Base-by-base conservation (phyloP, 37 sponge, comb jelly and placozoan species). In the Theonella swinhoei region DNA sequence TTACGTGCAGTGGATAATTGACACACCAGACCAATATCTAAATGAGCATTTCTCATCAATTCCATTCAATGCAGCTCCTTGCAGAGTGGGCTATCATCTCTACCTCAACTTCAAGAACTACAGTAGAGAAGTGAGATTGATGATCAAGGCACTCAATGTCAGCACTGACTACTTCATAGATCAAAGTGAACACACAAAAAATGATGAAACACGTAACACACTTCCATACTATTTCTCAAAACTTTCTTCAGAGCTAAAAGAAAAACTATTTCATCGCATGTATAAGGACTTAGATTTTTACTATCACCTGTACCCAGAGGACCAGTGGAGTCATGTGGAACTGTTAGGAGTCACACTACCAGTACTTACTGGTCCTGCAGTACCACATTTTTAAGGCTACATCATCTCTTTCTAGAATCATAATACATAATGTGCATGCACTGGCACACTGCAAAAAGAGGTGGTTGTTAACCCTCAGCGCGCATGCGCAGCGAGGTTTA, bases 41-140 rank as follows among this genome's bases (percentile, higher is more conserved):
- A 87, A 87, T 64, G 87, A 87, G 29, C 87, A 87, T 58, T 87
- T 80, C 64, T 59, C 73, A 2, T 62, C 87, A 28, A 79, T 79
- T 39, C 30, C 70, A 20, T 7, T 54, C 9, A 22, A 64, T 26
- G 30, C 64, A 14, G 72, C 78, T 34, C 87, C 87, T 0, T 87
- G 87, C 58, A 42, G 65, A 60, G 68, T 87, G 14, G 23, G 64
- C 2, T 87, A 87, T 41, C 42, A 79, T 35, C 79, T 73, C 42
- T 87, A 80, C 37, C 79, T 79, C 36, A 79, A 79, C 75, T 87
- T 87, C 42, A 79, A 79, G 64, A 79, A 23, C 9, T 72, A 69
- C 17, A 33, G 37, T 9, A 26, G 29, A 4, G 87, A 87, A 3
- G 47, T 73, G 63, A 37, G 17, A 26, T 39, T 30, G 4, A 72